Evolutionary conservation across 2,888 invertebrate genomes (phyloP), one percentile per base, ranked within the genome.

Genomic region (Cetonia aurata): DNA sequence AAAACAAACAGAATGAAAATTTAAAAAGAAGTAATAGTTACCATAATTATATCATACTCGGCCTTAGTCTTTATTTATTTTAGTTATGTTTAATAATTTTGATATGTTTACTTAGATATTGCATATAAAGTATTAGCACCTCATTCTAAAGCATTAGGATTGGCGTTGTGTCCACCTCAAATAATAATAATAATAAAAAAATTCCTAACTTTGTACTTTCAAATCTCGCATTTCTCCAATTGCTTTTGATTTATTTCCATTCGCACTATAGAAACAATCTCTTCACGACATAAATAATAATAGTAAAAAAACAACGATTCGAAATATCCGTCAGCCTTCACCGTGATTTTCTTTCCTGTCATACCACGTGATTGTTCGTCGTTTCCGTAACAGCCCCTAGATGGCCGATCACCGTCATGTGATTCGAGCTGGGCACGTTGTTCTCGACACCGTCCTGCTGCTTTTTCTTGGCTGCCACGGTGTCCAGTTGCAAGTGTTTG

Each of bases 281-380:
- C 37, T 37, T 8, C 8, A 3, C 6, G 6, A 4, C 25, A 66
- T 53, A 41, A 65, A 65, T 37, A 65, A 8, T 37, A 65, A 65
- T n/a, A n/a, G n/a, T n/a, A 48, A 65, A 37, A 65, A n/a, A 33
- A 50, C 10, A 12, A 65, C 33, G 31, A 50, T 65, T 50, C 48
- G 50, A 6, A 65, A 37, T 1, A 37, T 33, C 10, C 37, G 9
- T 1, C 8, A 37, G 8, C 3, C 37, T 37, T 37, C 37, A 37
- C 37, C 37, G 37, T 65, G 50, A 50, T 57, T 70, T 71, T 66
- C 53, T 3, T 31, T 59, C 48, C 15, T 68, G 67, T 73, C 71
- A 60, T 41, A 77, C 73, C 9, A 79, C 69, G 71, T 80, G 80
- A 65, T 82, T 82, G 60, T 78, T 79, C 19, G 9, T 37, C 37